Evolutionary conservation across 1,140 invertebrate species (phyloP), one percentile per base, ranked within the genome.

Genomic region (Calephelis nemesis): DNA sequence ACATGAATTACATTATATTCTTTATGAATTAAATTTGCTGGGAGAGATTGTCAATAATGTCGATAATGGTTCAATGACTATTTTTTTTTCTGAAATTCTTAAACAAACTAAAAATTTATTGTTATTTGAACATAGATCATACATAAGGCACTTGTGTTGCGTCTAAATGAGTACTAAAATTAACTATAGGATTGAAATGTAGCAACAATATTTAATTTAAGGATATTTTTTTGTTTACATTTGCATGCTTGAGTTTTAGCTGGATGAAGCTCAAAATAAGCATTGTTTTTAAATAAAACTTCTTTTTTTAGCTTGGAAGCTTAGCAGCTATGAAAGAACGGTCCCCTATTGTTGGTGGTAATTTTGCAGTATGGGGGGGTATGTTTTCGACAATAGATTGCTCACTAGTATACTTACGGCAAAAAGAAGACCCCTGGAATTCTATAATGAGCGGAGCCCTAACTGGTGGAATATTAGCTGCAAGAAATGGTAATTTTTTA

Each of bases 401-500:
- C 88, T 95, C 97, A 54, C 91, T 99, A 71, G 97, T 99, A 12
- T 97, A 98, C 84, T 93, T 99, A 66, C 92, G 98, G 67, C 97
- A 98, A 90, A 99, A 99, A 85, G 99, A 99, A 94, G 98, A 99
- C 92, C 98, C 98, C 0, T 99, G 98, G 97, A 99, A 98, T 91
- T 99, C 98, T 0, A 99, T 99, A 49, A 97, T 98, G 68, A 99
- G 98, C 93, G 98, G 98, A 7, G 98, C 98, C 9, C 93, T 97
- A 0, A 99, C 98, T 54, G 98, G 98, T 60, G 98, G 97, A 52
- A 97, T 99, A 77, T 92, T 99, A 71, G 97, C 98, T 47, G 97
- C 98, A 9, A 94, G 99, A 94, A 98, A 97, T 93, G 99, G 99
- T 82, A 82, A 86, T 72, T 69, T 19, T 19, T 19, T 19, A 19